Evolutionary conservation across 92 coral and sea anemone species (phyloP).

Genomic region (Epizoanthus rinbou): DNA sequence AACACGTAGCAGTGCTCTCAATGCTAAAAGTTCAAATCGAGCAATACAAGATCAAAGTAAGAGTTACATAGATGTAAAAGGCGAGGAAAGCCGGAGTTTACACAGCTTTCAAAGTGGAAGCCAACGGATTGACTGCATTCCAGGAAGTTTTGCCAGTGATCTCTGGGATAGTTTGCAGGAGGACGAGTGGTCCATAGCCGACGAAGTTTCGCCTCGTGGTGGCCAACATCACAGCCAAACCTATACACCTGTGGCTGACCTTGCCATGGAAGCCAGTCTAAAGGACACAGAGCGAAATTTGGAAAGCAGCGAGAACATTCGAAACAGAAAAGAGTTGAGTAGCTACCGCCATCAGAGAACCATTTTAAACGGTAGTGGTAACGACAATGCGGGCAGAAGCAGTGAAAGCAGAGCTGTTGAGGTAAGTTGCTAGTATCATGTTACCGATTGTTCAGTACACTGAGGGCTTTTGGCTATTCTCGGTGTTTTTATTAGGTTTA

Average conservation of each 20-base stretch:
- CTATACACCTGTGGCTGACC: neutral
- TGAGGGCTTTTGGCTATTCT: too few species aligned
- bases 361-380: neutral
- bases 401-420: neutral
- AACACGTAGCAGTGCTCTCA: neutral
- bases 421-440: neutral
- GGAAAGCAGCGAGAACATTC: neutral
- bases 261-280: neutral
- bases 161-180: neutral
- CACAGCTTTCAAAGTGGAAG: neutral
- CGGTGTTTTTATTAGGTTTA: too few species aligned
- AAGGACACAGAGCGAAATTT: neutral
- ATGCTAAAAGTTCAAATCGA: neutral
- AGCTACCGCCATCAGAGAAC: neutral
- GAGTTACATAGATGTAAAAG: neutral
- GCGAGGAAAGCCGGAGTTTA: neutral
- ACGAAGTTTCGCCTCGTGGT: neutral
- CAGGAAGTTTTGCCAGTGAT: neutral
- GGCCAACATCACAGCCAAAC: neutral
- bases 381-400: neutral
- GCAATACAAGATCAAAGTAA: neutral
- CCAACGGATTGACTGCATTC: neutral
- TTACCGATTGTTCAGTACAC: too few species aligned
- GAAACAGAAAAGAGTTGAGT: neutral
- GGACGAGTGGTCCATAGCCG: neutral